Conservation (phyloP, 2,113 vertebrate genomes). For the Eidolon helvum region DNA sequence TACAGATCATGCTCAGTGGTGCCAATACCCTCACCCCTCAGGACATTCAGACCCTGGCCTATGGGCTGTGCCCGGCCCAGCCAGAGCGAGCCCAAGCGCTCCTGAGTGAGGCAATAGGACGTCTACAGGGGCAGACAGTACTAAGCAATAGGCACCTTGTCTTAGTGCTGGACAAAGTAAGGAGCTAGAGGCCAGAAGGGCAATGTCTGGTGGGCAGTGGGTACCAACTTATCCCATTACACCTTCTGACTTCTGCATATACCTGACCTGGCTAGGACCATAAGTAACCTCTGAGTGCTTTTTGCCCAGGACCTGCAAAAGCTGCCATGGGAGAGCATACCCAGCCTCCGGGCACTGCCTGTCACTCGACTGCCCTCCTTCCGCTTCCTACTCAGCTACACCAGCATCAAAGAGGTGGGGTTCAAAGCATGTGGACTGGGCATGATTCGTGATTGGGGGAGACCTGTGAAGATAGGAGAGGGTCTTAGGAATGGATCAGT, state of each 20-base stretch:
- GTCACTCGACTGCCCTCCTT: constrained; percentile 92
- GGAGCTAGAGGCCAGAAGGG: neutral
- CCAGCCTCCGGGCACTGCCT: constrained; percentile 81
- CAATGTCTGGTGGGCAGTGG: neutral
- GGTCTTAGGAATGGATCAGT: neutral
- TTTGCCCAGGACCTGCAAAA: constrained; percentile 90
- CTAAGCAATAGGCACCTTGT: constrained; percentile 83
- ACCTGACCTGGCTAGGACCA: neutral
- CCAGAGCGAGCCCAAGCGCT: constrained; percentile 79
- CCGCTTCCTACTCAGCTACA: constrained; percentile 89
- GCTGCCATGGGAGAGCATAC: constrained; percentile 93
- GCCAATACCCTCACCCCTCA: constrained; percentile 80
- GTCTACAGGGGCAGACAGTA: constrained; percentile 42
- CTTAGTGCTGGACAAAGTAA: constrained; percentile 93
- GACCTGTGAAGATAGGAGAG: neutral
- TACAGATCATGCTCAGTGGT: constrained; percentile 84
- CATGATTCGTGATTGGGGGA: neutral
- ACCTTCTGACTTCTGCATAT: neutral
- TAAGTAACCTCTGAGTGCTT: neutral
- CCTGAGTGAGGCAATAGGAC: constrained; percentile 80
- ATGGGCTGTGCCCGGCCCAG: constrained; percentile 79
- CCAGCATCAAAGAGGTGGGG: constrained; percentile 85
- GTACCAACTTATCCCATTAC: neutral
- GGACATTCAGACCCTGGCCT: constrained; percentile 82
- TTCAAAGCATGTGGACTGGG: accelerated